Conservation (phyloP, 1,140 invertebrate species). For the Drosophila gunungcola region DNA sequence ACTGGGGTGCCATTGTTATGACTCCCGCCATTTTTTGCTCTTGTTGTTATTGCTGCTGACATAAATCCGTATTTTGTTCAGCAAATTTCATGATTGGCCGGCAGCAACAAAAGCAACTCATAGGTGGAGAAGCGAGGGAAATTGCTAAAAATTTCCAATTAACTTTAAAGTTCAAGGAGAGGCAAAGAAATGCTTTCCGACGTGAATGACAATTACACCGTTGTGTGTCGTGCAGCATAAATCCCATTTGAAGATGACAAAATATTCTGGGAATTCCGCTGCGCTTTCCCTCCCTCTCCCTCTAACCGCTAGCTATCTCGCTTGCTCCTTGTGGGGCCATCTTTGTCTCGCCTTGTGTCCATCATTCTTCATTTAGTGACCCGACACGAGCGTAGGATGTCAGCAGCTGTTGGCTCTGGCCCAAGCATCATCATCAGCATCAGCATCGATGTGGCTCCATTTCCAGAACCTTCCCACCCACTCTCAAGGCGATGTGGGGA, state of each 20-base stretch:
- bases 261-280: slow-evolving; percentile 51
- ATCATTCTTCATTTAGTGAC: slow-evolving; percentile 82
- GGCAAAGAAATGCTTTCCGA: neutral
- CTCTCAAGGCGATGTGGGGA: neutral
- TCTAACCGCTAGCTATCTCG: neutral
- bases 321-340: slow-evolving; percentile 1
- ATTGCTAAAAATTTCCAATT: slow-evolving; percentile 80
- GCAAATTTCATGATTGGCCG: slow-evolving; percentile 75
- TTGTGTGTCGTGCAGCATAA: slow-evolving; percentile 47
- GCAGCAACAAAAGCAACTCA: slow-evolving; percentile 28
- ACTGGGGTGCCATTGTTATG: slow-evolving; percentile 47
- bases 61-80: slow-evolving; percentile 80
- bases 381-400: slow-evolving; percentile 67
- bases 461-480: slow-evolving; percentile 14
- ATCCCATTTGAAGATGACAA: slow-evolving; percentile 79
- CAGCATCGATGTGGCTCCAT: slow-evolving; percentile 64
- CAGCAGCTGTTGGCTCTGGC: slow-evolving; percentile 63
- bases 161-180: slow-evolving; percentile 65
- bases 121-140: slow-evolving; percentile 55
- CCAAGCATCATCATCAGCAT: slow-evolving; percentile 56
- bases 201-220: slow-evolving; percentile 33
- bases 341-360: slow-evolving; percentile 38
- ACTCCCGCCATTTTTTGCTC: slow-evolving; percentile 20
- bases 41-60: slow-evolving; percentile 49
- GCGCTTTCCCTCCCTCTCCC: neutral